A percentile compares a stretch with the other conserved stretches of the same genome.
Evolutionary conservation across 2,888 invertebrate species (phyloP).

Genomic region (Rhimphoctona megacephalus): DNA sequence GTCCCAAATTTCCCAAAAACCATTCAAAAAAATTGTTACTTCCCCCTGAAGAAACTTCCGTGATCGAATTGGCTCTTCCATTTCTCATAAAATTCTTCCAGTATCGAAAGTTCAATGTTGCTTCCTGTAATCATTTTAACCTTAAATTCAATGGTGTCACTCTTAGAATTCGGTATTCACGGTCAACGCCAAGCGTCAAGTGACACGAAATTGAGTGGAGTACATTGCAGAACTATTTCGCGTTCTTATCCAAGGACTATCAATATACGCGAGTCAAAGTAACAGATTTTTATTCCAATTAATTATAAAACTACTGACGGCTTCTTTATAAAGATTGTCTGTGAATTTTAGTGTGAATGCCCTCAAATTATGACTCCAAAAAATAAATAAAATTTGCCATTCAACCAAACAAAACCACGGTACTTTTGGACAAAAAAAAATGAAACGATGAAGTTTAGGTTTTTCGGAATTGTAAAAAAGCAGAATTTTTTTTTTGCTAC

Average conservation of each 20-base stretch:
- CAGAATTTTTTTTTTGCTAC: neutral
- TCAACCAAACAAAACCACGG: neutral
- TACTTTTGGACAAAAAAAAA: neutral
- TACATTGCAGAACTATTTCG: neutral
- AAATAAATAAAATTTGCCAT: neutral
- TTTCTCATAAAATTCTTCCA: neutral
- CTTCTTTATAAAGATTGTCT: neutral
- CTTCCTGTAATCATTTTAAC: constrained; percentile 26
- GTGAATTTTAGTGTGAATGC: neutral
- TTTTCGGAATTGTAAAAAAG: neutral
- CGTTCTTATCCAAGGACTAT: neutral
- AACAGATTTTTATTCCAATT: neutral
- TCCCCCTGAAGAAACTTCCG: constrained; percentile 44
- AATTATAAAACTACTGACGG: neutral
- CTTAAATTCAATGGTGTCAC: neutral
- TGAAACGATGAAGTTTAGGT: neutral
- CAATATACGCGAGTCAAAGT: neutral
- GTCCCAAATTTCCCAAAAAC: constrained; percentile 73
- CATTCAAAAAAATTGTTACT: constrained; percentile 73
- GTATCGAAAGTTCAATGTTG: neutral
- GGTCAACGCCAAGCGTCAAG: constrained; percentile 20
- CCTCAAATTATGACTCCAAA: neutral
- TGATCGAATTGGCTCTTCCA: constrained; percentile 17
- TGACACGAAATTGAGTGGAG: constrained; percentile 1
- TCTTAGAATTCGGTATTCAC: neutral